Percentiles rank a stretch among this genome's conserved stretches.
Conservation (phyloP, 2,113 vertebrate genomes). For the Embiotoca jacksoni region DNA sequence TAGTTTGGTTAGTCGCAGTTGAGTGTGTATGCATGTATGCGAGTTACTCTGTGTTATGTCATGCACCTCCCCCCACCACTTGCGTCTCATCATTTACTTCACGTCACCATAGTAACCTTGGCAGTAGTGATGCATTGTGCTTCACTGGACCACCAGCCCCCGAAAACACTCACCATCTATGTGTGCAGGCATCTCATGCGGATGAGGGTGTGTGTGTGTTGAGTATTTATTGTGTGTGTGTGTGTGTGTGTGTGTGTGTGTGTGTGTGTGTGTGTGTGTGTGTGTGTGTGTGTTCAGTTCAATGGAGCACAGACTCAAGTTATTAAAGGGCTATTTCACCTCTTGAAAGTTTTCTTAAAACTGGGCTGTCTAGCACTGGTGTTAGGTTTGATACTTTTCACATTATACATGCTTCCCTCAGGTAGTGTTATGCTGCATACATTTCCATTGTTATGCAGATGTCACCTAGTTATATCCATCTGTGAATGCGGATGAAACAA, state of each 20-base stretch:
- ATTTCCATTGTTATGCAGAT: too few relatives aligned
- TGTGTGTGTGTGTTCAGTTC: neutral
- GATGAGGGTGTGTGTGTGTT: neutral
- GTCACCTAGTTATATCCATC: too few relatives aligned
- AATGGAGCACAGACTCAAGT: neutral
- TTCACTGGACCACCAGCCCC: slow-evolving; percentile 62
- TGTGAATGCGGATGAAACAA: too few relatives aligned
- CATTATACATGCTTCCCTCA: too few relatives aligned
- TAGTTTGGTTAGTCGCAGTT: slow-evolving; percentile 7
- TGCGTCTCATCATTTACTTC: slow-evolving; percentile 63
- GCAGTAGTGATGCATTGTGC: slow-evolving; percentile 58
- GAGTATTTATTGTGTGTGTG: neutral
- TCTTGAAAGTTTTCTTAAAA: too few relatives aligned
- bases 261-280: slow-evolving; percentile 5
- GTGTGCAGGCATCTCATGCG: too few relatives aligned
- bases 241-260: slow-evolving; percentile 1
- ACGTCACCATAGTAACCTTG: slow-evolving; percentile 73
- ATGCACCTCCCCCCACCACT: slow-evolving; percentile 23
- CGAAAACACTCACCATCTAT: slow-evolving; percentile 27
- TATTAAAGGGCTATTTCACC: neutral
- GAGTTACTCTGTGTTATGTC: slow-evolving; percentile 62
- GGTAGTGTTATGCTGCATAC: too few relatives aligned
- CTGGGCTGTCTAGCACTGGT: too few relatives aligned
- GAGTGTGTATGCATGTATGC: slow-evolving; percentile 11
- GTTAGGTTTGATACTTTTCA: too few relatives aligned